These are phyloP conservation scores for Silvanus unidentatus DNA, from an alignment of 2,888 invertebrate species.

Conservation along the genomic window DNA sequence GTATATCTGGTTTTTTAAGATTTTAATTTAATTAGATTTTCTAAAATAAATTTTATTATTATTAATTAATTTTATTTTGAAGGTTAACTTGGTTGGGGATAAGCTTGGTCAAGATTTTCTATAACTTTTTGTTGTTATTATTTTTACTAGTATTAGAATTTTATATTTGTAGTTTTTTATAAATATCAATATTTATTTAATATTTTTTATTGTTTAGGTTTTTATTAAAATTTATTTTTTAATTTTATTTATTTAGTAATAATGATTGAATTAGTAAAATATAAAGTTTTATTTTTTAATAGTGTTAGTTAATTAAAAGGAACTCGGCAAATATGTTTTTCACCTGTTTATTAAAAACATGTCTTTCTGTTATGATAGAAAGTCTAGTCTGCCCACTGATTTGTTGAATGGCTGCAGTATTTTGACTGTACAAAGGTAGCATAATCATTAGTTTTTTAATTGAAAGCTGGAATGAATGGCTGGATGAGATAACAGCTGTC, in stretches of 20 bases:
- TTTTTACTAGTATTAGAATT: conserved; percentile 55
- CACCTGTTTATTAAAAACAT: conserved; percentile 77
- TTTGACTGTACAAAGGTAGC: conserved; percentile 75
- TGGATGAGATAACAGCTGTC: conserved; percentile 60
- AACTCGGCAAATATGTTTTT: conserved; percentile 61
- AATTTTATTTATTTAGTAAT: conserved; percentile 47
- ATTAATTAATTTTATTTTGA: conserved; percentile 8
- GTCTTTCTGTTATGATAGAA: conserved; percentile 56
- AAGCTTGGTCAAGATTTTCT: conserved; percentile 17
- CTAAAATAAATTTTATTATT: conserved; percentile 1
- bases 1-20: conserved; percentile 64
- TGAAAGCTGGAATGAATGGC: conserved; percentile 73
- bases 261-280: conserved; percentile 58
- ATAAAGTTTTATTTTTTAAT: conserved; percentile 31
- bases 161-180: conserved; percentile 49
- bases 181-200: conserved; percentile 49
- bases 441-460: conserved; percentile 77
- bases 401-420: conserved; percentile 71
- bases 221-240: conserved; percentile 44
- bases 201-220: conserved; percentile 38
- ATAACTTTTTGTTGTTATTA: conserved; percentile 28
- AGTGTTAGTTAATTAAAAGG: conserved; percentile 47
- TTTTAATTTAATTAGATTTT: conserved; percentile 40
- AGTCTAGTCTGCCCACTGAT: conserved; percentile 69
- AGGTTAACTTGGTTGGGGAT: conserved; percentile 14